phyloP scores from a whole-genome alignment of 2,113 vertebrate genomes.

The Acanthochromis polyacanthus region DNA sequence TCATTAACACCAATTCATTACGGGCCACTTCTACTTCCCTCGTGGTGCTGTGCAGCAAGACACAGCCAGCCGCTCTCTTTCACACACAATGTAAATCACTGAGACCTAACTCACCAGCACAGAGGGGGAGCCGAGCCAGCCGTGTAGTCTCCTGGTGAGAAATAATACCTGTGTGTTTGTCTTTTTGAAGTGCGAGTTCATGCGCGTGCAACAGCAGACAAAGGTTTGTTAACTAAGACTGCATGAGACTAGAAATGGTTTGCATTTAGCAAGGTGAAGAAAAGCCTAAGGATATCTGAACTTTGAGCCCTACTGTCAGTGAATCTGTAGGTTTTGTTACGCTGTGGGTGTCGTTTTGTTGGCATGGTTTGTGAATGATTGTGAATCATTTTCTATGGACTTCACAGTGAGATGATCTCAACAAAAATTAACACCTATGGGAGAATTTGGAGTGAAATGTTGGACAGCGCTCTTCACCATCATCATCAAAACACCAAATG shows the following conservation, averaged over 20 bases:
- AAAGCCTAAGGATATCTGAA: too few species aligned
- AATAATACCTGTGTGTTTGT: slow-evolving; percentile 53
- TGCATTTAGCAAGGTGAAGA: too few species aligned
- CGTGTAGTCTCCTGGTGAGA: slow-evolving; percentile 33
- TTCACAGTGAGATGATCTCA: too few species aligned
- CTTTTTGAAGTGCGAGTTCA: slow-evolving; percentile 27
- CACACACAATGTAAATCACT: slow-evolving; percentile 70
- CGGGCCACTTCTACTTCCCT: slow-evolving; percentile 67
- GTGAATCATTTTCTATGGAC: too few species aligned
- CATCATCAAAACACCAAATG: too few species aligned
- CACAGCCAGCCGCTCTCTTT: slow-evolving; percentile 55
- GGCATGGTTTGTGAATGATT: too few species aligned
- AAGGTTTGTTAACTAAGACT: not conserved
- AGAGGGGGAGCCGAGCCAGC: slow-evolving; percentile 30
- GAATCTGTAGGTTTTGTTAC: too few species aligned
- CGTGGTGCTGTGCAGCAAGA: slow-evolving; percentile 42
- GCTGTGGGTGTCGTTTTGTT: too few species aligned
- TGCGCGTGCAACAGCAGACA: slow-evolving; percentile 17
- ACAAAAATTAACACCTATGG: too few species aligned
- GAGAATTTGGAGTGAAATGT: too few species aligned
- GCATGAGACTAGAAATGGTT: not conserved
- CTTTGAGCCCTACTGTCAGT: too few species aligned
- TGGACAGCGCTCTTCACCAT: too few species aligned
- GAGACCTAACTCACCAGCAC: slow-evolving; percentile 49
- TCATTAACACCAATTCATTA: slow-evolving; percentile 82